A percentile compares a stretch with the other conserved stretches of the same genome.
Evolutionary conservation across 2,888 invertebrate species (phyloP).

Genomic region (Sarcophaga subvicina): DNA sequence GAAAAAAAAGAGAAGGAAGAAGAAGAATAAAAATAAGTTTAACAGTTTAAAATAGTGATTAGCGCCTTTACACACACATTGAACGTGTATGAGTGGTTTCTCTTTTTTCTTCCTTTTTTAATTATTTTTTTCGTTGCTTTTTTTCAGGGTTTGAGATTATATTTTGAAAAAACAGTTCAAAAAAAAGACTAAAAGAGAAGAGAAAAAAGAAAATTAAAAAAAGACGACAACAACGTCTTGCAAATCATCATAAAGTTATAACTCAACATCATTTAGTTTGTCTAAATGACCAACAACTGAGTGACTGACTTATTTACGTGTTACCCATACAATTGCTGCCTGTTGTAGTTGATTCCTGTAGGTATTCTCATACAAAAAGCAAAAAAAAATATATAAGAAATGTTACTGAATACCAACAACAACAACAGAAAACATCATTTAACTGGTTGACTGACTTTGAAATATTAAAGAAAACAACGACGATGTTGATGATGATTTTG

Average conservation of each 20-base stretch:
- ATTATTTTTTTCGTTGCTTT: conserved; percentile 4
- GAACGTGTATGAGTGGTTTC: conserved; percentile 22
- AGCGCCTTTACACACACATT: conserved; percentile 70
- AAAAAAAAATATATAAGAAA: neutral
- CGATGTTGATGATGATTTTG: conserved; percentile 41
- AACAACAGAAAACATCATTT: conserved; percentile 36
- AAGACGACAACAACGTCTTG: conserved; percentile 10
- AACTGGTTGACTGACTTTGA: conserved; percentile 57
- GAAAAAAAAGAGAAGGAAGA: conserved; percentile 30
- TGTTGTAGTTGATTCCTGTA: neutral
- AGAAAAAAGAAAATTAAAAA: neutral
- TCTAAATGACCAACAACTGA: conserved; percentile 43
- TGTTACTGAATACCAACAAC: neutral
- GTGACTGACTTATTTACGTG: conserved; percentile 44
- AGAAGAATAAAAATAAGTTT: conserved; percentile 40
- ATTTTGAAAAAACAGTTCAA: too few relatives aligned
- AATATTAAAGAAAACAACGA: conserved; percentile 49
- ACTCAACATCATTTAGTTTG: conserved; percentile 57
- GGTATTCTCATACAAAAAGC: neutral
- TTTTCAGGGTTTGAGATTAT: neutral
- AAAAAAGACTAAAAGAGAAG: too few relatives aligned
- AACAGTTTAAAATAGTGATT: conserved; percentile 69
- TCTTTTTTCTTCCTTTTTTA: conserved; percentile 40
- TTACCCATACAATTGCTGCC: conserved; percentile 33
- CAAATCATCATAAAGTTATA: conserved; percentile 60